These are phyloP conservation scores for Protodeltote pygarga DNA, from an alignment of 2,888 invertebrate species.

Conservation along the genomic window DNA sequence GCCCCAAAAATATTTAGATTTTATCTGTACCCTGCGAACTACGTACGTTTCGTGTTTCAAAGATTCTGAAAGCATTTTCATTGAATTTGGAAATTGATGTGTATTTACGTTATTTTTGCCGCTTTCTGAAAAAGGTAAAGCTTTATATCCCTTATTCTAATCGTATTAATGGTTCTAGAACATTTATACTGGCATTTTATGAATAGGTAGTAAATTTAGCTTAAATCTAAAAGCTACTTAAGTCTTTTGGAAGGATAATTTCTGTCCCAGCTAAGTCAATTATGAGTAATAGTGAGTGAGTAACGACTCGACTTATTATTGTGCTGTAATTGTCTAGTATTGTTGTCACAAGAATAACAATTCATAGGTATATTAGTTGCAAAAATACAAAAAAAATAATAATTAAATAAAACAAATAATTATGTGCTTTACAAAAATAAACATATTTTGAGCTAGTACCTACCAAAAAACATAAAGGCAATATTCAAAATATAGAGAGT, in stretches of 20 bases:
- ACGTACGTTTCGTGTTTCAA: conserved; percentile 12
- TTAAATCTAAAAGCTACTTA: conserved; percentile 5
- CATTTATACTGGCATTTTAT: neutral
- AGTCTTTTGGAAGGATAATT: conserved; percentile 2
- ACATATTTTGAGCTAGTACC: too few relatives aligned
- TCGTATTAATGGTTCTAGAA: conserved; percentile 1
- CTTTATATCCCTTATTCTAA: conserved; percentile 7
- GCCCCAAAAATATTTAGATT: conserved; percentile 5
- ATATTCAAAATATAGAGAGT: too few relatives aligned
- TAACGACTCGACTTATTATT: conserved; percentile 14
- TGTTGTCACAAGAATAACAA: too few relatives aligned
- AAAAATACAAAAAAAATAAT: too few relatives aligned
- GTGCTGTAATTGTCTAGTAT: neutral
- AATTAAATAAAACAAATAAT: too few relatives aligned
- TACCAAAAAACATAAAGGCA: too few relatives aligned
- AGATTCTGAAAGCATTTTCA: conserved; percentile 29
- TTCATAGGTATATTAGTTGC: too few relatives aligned
- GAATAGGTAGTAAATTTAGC: neutral
- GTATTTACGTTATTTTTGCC: conserved; percentile 15
- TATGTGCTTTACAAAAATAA: too few relatives aligned
- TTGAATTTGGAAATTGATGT: conserved; percentile 27
- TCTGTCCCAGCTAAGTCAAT: conserved; percentile 11
- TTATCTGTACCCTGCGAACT: conserved; percentile 5
- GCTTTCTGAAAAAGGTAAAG: conserved; percentile 2
- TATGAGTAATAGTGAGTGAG: conserved; percentile 5